phyloP scores from a whole-genome alignment of 2,797 vertebrate species.

The Cynodonichthys magdalenae region DNA sequence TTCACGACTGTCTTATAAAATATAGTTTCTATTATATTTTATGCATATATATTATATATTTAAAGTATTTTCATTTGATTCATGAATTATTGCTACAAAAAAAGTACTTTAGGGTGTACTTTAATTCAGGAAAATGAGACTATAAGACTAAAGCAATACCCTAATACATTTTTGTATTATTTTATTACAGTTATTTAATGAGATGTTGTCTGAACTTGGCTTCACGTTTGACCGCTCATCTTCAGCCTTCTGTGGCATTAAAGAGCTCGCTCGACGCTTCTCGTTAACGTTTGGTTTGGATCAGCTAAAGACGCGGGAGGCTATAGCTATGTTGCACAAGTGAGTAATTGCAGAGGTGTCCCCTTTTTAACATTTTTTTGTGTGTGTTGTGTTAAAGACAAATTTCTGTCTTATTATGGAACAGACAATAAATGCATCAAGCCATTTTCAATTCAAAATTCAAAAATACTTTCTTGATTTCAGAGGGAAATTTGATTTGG shows the following conservation, averaged over 20 bases:
- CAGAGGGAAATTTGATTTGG: too few species aligned
- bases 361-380: too few species aligned
- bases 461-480: too few species aligned
- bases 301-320: conserved; percentile 96
- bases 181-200: conserved; percentile 90
- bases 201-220: conserved; percentile 94
- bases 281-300: conserved; percentile 96
- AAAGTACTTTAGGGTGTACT: not conserved
- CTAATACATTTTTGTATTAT: not conserved
- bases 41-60: too few species aligned
- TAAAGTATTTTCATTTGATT: not conserved
- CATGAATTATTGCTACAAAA: not conserved
- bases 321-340: conserved; percentile 98
- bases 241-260: conserved; percentile 93
- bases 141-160: not conserved
- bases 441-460: too few species aligned
- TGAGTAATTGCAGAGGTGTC: conserved; percentile 74
- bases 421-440: too few species aligned
- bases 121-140: not conserved
- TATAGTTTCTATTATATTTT: not conserved
- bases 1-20: not conserved
- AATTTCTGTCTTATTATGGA: too few species aligned
- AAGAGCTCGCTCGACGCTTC: conserved; percentile 96
- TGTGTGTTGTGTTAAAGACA: too few species aligned
- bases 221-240: conserved; percentile 93